Evolutionary conservation across 2,113 vertebrate species (phyloP).

Genomic region (Ahaetulla prasina): DNA sequence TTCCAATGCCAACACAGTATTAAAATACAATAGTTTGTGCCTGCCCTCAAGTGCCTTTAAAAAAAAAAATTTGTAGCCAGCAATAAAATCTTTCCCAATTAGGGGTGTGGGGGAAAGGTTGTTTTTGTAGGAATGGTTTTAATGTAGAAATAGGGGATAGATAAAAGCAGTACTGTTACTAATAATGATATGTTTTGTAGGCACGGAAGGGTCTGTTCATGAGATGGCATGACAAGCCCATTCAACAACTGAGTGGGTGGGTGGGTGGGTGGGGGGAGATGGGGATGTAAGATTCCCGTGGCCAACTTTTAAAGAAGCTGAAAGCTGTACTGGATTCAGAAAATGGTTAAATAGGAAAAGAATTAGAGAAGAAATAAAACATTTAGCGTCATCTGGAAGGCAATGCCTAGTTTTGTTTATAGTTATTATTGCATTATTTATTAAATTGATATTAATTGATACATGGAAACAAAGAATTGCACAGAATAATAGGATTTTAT

Average conservation of each 20-base stretch:
- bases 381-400: background rate
- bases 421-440: background rate
- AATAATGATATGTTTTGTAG: background rate
- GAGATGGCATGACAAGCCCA: background rate
- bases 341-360: accelerated
- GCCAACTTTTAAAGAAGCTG: background rate
- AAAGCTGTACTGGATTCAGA: accelerated
- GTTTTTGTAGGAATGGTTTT: background rate
- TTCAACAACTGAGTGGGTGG: background rate
- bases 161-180: background rate
- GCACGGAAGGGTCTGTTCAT: background rate
- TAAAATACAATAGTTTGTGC: background rate
- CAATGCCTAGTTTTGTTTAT: accelerated
- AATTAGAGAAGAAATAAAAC: background rate
- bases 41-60: background rate
- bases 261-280: background rate
- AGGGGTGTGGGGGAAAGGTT: background rate
- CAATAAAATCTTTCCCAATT: background rate
- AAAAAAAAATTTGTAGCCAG: accelerated
- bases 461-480: background rate
- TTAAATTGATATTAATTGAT: background rate
- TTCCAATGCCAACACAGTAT: background rate
- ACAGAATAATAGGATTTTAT: accelerated
- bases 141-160: background rate
- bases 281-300: accelerated